Conservation (phyloP, 2,113 vertebrate species). For the Alethe castanea region DNA sequence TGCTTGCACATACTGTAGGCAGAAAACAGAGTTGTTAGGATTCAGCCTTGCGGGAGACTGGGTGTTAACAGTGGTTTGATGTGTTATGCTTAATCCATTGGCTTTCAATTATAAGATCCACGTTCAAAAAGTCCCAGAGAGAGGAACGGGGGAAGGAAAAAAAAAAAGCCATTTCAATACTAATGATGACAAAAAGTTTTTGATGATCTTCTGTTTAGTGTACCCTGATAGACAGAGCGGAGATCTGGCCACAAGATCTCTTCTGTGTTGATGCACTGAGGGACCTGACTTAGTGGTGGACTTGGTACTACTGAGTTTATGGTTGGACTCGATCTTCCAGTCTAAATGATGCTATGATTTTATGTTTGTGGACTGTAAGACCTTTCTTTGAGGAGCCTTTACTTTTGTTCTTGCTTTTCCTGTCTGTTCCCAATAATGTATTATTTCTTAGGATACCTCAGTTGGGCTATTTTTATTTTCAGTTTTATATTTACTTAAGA, state of each 20-base stretch:
- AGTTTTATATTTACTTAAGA: not conserved
- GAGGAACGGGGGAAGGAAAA: accelerated
- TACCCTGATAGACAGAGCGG: not conserved
- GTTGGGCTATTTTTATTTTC: not conserved
- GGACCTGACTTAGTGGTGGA: not conserved
- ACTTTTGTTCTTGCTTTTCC: not conserved
- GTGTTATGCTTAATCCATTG: conserved; percentile 58
- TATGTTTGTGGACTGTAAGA: not conserved
- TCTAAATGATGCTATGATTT: not conserved
- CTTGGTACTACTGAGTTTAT: not conserved
- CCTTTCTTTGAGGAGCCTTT: not conserved
- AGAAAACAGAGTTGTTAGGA: conserved; percentile 71
- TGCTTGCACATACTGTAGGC: conserved; percentile 69
- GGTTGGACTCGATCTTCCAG: not conserved
- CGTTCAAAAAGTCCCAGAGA: conserved; percentile 10
- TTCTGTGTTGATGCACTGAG: not conserved
- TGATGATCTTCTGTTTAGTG: not conserved
- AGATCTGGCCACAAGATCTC: not conserved
- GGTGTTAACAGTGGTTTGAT: conserved; percentile 65
- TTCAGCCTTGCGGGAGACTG: conserved; percentile 67
- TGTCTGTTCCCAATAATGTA: not conserved
- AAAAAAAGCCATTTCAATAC: not conserved
- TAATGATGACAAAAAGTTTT: not conserved
- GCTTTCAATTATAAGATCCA: conserved; percentile 55
- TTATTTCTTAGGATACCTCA: not conserved